Evolutionary conservation across 2,797 vertebrate genomes (phyloP).

Genomic region (Malurus leucopterus): DNA sequence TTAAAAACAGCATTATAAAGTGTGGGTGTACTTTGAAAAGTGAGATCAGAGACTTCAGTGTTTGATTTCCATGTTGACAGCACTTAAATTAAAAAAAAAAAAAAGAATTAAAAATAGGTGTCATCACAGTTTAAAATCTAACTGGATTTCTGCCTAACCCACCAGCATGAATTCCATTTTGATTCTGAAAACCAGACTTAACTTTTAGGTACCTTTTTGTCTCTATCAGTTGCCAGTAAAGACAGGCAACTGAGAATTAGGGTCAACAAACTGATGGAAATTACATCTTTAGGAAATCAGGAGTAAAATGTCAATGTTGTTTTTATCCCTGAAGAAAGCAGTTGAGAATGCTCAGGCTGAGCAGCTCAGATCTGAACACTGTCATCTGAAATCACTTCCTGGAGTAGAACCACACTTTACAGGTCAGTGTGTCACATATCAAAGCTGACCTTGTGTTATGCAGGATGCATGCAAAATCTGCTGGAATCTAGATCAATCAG

Average conservation of each 20-base stretch:
- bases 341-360: not conserved
- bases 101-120: not conserved
- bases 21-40: conserved; percentile 30
- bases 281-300: not conserved
- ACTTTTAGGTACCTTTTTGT: not conserved
- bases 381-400: conserved; percentile 43
- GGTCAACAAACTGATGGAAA: not conserved
- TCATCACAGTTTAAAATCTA: not conserved
- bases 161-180: not conserved
- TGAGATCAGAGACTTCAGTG: conserved; percentile 2
- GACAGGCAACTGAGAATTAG: not conserved
- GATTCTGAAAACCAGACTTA: not conserved
- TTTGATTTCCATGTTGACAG: not conserved
- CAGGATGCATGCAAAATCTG: conserved; percentile 63
- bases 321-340: conserved; percentile 1
- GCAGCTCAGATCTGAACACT: not conserved
- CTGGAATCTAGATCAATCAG: conserved; percentile 57
- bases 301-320: not conserved
- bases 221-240: not conserved
- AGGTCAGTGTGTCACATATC: conserved; percentile 50
- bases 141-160: not conserved
- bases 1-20: conserved; percentile 28
- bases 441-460: conserved; percentile 61
- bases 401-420: conserved; percentile 43
- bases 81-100: not conserved